phyloP scores from a whole-genome alignment of 2,797 vertebrate genomes.

The Sebastes jordani region DNA sequence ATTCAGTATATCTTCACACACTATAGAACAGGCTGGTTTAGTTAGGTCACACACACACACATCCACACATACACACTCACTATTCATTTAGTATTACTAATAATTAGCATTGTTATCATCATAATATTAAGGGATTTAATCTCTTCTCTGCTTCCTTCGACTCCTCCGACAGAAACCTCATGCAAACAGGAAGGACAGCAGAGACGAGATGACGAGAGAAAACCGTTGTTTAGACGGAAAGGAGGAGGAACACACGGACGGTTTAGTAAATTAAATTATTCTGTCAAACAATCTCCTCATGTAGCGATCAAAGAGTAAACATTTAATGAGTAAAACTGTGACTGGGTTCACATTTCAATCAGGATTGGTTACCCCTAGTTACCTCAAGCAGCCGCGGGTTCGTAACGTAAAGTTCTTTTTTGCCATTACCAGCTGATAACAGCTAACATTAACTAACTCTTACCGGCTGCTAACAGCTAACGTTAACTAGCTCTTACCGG shows the following conservation, averaged over 20 bases:
- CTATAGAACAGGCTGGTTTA: constrained; percentile 79
- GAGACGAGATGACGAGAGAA: constrained; percentile 11
- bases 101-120: constrained; percentile 42
- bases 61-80: constrained; percentile 41
- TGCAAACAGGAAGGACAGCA: constrained; percentile 50
- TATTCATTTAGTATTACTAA: constrained; percentile 56
- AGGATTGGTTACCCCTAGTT: not conserved
- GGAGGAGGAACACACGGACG: constrained; percentile 1
- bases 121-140: constrained; percentile 35
- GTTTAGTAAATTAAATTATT: constrained; percentile 17
- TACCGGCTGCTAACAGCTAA: too few species aligned
- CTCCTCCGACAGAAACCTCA: constrained; percentile 35
- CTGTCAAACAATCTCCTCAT: not conserved
- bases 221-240: constrained; percentile 8
- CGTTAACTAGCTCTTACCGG: too few species aligned
- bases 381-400: too few species aligned
- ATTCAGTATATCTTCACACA: constrained; percentile 75
- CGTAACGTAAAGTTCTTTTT: too few species aligned
- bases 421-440: too few species aligned
- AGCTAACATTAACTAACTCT: too few species aligned
- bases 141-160: constrained; percentile 34
- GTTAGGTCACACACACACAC: constrained; percentile 53
- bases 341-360: constrained; percentile 24
- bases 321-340: not conserved
- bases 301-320: not conserved